Percentiles rank a stretch among this genome's conserved stretches.
phyloP scores from a whole-genome alignment of 2,113 vertebrate species.

The Mustela lutreola region DNA sequence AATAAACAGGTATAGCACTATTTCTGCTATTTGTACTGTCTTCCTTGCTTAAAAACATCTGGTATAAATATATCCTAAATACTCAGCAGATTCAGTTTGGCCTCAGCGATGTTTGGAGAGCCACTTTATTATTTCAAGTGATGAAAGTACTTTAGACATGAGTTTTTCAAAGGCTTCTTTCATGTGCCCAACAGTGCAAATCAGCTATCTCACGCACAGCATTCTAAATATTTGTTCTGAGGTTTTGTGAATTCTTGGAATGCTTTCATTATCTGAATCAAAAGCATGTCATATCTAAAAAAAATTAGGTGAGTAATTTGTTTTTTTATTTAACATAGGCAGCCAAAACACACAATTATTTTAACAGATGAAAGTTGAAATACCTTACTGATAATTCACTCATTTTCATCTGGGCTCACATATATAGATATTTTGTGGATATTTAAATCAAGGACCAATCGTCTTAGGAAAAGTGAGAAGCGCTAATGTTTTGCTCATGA shows the following conservation, averaged over 20 bases:
- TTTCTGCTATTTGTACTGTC: neutral
- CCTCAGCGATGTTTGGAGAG: neutral
- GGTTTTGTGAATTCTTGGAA: slow-evolving; percentile 9
- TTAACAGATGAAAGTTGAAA: neutral
- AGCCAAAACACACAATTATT: neutral
- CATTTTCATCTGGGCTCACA: neutral
- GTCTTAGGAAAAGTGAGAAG: neutral
- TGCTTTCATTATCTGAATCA: neutral
- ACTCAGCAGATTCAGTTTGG: neutral
- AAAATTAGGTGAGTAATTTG: neutral
- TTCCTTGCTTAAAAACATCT: neutral
- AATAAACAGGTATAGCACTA: neutral
- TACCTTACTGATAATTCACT: neutral
- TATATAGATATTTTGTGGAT: neutral
- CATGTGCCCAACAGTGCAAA: neutral
- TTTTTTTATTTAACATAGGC: slow-evolving; percentile 21
- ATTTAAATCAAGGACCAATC: neutral
- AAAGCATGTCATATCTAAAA: neutral
- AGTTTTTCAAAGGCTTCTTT: slow-evolving; percentile 20
- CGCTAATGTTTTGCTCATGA: neutral
- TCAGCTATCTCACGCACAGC: neutral
- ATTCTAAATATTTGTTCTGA: neutral
- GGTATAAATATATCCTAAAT: neutral
- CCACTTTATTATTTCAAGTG: neutral
- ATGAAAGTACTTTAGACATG: neutral